Evolutionary conservation across 2,888 invertebrate genomes (phyloP).

Genomic region (Parasteatoda lunata): DNA sequence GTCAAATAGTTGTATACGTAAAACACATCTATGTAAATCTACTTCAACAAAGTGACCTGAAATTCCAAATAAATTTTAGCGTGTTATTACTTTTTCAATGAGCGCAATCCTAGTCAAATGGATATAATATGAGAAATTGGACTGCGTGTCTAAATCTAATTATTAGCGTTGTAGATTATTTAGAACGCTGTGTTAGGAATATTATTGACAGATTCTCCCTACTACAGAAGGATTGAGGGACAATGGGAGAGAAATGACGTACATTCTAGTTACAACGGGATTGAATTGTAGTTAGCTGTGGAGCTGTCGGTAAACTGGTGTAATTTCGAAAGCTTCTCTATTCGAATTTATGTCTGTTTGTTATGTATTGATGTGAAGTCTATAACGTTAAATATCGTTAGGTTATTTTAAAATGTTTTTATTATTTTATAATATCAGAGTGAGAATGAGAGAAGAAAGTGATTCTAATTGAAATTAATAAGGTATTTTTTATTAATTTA

Average conservation of each 20-base stretch:
- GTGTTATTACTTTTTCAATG: too few relatives aligned
- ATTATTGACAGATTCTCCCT: conserved; percentile 1
- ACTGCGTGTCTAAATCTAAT: too few relatives aligned
- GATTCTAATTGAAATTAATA: neutral
- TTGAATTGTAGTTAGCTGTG: neutral
- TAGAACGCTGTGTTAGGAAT: neutral
- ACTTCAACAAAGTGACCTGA: too few relatives aligned
- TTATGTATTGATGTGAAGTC: neutral
- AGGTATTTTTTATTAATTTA: neutral
- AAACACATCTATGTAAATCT: too few relatives aligned
- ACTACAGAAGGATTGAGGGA: neutral
- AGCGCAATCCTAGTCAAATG: too few relatives aligned
- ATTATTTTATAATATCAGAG: too few relatives aligned
- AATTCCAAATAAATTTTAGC: too few relatives aligned
- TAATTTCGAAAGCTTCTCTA: neutral
- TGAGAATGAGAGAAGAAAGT: too few relatives aligned
- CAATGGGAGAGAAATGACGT: neutral
- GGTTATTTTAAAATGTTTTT: too few relatives aligned
- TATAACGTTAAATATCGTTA: too few relatives aligned
- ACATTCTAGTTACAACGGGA: neutral
- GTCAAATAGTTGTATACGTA: too few relatives aligned
- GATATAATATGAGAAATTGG: too few relatives aligned
- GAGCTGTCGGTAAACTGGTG: neutral
- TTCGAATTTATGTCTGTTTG: neutral
- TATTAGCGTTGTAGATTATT: neutral